Conservation (phyloP, 2,113 vertebrate species). For the Strix aluco region DNA sequence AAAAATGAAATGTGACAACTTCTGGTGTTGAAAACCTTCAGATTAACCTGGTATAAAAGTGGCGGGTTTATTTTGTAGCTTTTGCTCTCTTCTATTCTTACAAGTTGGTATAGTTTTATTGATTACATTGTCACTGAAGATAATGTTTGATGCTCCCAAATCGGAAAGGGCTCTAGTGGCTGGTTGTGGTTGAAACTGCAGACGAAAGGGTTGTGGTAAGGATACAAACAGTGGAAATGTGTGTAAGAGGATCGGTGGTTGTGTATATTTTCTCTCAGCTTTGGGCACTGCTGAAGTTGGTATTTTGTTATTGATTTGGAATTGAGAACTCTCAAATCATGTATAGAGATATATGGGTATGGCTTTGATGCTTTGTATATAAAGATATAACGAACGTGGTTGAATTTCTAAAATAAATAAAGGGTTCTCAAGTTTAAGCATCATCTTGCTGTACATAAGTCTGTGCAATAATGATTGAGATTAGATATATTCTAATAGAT, state of each 20-base stretch:
- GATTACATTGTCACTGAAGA: slow-evolving; percentile 74
- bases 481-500: background rate
- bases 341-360: background rate
- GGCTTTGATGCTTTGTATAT: background rate
- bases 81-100: background rate
- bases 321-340: background rate
- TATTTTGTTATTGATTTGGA: slow-evolving; percentile 6
- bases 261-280: slow-evolving; percentile 40
- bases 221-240: slow-evolving; percentile 61
- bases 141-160: slow-evolving; percentile 63
- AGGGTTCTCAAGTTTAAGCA: background rate
- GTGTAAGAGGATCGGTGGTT: slow-evolving; percentile 68
- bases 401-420: background rate
- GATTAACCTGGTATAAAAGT: background rate
- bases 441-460: background rate
- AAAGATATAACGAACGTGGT: background rate
- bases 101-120: slow-evolving; percentile 47
- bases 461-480: background rate
- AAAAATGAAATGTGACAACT: background rate
- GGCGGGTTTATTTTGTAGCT: background rate
- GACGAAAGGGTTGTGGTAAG: slow-evolving; percentile 63
- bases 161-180: slow-evolving; percentile 68
- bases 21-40: background rate
- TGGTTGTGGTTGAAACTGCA: slow-evolving; percentile 75
- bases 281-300: background rate